Base-by-base conservation (phyloP, 2,888 invertebrate genomes). In the Hirtodrosophila histrioides region DNA sequence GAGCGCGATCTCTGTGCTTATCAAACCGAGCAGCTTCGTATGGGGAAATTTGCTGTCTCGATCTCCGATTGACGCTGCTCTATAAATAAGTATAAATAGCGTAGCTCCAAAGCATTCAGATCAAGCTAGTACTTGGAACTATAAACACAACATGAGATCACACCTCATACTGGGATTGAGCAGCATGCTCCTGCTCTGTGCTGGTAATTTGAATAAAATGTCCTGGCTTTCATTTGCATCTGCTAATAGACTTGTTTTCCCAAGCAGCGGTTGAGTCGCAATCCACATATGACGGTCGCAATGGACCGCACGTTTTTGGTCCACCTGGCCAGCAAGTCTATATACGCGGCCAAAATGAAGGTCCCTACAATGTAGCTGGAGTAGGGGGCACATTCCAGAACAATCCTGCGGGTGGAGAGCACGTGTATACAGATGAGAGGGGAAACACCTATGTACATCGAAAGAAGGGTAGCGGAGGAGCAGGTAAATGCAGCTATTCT, bases 331-430 rank as follows among this genome's bases (percentile, higher is more conserved):
- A 66, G 5, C 78, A 82, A 45, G 75, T 85, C 3, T 82, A 82
- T 3, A 69, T 82, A 37, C 79, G 82, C 1, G 75, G 77, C 5
- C 71, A 75, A 2, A 79, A 85, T 27, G 72, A 77, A 12, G 81
- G 85, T 0, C 0, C 50, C 3, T 85, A 82, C 39, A 50, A 50
- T 17, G 85, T 82, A 24, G 69, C 83, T 4, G 85, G 82, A 0
- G 79, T 82, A 0, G 7, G 6, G 0, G 82, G 82, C 3, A 61
- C 66, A 5, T 82, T 82, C 41, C 62, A 77, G 35, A 53, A 79
- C 24, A 3, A 55, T 0, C 36, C 68, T 0, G 10, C 10, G 4
- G 43, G 48, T 0, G 57, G 74, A 7, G 17, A 61, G 29, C 75
- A 79, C 43, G 61, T 58, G 11, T 82, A 64, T 24, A 69, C 45